These are phyloP conservation scores for Fratercula arctica DNA, from an alignment of 2,797 vertebrate genomes.

Conservation along the genomic window DNA sequence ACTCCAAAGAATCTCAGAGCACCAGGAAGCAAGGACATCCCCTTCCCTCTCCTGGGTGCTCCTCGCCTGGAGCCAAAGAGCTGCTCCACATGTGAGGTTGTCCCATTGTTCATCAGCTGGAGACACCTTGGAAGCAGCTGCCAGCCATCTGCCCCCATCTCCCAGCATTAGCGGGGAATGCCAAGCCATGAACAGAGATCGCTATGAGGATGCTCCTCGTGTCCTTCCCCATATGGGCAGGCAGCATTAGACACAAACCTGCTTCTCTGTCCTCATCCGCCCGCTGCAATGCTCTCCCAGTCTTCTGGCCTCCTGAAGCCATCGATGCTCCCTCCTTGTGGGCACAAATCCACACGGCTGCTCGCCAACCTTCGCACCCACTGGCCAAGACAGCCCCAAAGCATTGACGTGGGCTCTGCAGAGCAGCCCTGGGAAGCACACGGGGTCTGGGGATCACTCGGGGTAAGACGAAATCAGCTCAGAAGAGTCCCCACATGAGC, in stretches of 20 bases:
- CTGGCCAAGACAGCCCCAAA: accelerated
- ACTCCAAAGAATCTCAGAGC: not conserved
- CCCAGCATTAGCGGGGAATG: accelerated
- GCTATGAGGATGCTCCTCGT: accelerated
- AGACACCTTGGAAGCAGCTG: not conserved
- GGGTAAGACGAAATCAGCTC: not conserved
- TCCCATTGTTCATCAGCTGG: accelerated
- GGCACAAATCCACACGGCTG: not conserved
- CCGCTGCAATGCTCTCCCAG: too few species aligned
- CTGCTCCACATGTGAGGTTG: not conserved
- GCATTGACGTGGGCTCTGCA: not conserved
- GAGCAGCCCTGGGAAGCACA: not conserved
- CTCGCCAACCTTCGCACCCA: accelerated
- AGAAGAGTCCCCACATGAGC: not conserved
- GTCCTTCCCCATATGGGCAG: not conserved
- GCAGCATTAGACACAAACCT: not conserved
- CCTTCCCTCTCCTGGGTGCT: not conserved
- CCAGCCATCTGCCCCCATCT: not conserved
- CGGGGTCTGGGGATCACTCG: not conserved
- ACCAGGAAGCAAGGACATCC: not conserved
- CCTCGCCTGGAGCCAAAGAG: accelerated
- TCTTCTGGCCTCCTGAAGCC: not conserved
- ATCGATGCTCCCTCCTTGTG: not conserved
- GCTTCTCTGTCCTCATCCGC: not conserved
- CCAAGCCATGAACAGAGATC: accelerated